A percentile compares a stretch with the other conserved stretches of the same genome.
These are phyloP conservation scores for Desmodus rotundus DNA, from an alignment of 2,113 vertebrate genomes.

Conservation along the genomic window DNA sequence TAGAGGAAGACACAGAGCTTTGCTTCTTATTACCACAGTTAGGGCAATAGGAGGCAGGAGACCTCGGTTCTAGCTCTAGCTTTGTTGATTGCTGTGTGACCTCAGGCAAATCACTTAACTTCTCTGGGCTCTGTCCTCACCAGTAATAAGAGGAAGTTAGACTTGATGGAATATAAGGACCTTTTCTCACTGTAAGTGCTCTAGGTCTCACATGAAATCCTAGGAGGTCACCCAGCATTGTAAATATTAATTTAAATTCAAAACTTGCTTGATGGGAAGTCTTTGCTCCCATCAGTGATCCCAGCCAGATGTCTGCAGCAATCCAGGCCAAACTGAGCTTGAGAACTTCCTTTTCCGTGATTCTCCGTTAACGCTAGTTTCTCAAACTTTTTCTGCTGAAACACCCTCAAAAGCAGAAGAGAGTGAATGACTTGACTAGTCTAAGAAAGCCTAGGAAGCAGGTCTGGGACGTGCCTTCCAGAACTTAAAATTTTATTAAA, in stretches of 20 bases:
- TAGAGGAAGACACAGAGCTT: not conserved
- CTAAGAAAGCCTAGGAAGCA: not conserved
- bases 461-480: not conserved
- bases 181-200: not conserved
- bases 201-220: not conserved
- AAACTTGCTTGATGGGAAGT: not conserved
- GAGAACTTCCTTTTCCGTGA: not conserved
- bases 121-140: not conserved
- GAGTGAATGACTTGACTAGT: not conserved
- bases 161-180: not conserved
- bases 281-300: not conserved
- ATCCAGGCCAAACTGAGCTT: not conserved
- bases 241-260: not conserved
- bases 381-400: not conserved
- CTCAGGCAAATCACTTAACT: not conserved
- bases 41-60: not conserved
- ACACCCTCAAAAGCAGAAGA: not conserved
- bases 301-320: not conserved
- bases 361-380: not conserved
- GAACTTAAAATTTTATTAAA: not conserved
- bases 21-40: not conserved
- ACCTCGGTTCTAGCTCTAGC: not conserved
- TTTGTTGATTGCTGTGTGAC: not conserved
- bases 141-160: not conserved
- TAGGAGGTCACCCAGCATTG: not conserved